Conservation (phyloP, 2,888 invertebrate genomes). For the Gymnocheta viridis region DNA sequence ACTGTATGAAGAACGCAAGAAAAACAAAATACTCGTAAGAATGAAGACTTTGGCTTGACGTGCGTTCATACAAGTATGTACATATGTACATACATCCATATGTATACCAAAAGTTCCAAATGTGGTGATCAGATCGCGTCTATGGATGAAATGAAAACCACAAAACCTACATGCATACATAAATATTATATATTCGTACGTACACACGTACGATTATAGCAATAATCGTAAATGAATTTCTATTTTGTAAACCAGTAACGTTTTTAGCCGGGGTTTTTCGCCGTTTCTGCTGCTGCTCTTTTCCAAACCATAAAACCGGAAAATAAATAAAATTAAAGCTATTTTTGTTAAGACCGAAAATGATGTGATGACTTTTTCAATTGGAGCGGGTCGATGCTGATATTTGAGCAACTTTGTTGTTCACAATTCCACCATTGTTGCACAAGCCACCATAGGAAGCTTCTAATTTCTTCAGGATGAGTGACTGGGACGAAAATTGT, state of each 20-base stretch:
- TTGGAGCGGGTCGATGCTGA: background rate
- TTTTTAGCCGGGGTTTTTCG: conserved; percentile 39
- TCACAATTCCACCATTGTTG: too few species aligned
- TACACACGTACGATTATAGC: conserved; percentile 10
- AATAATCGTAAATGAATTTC: conserved; percentile 32
- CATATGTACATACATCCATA: background rate
- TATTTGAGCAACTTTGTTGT: too few species aligned
- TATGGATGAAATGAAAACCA: conserved; percentile 55
- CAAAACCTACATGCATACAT: conserved; percentile 25
- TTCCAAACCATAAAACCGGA: conserved; percentile 37
- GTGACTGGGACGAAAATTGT: too few species aligned
- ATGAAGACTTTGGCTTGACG: conserved; percentile 54
- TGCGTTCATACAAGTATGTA: conserved; percentile 15
- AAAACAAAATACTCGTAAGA: conserved; percentile 18
- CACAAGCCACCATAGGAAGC: too few species aligned
- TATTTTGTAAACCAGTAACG: conserved; percentile 56
- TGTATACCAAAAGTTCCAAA: conserved; percentile 15
- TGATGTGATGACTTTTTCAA: background rate
- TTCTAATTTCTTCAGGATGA: too few species aligned
- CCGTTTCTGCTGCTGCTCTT: conserved; percentile 4
- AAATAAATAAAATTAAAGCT: conserved; percentile 59
- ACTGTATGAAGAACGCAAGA: conserved; percentile 27
- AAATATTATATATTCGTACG: background rate
- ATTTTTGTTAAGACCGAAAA: conserved; percentile 39
- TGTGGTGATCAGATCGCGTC: conserved; percentile 50